Percentiles rank a stretch among this genome's conserved stretches.
Evolutionary conservation across 1,140 invertebrate species (phyloP).

Genomic region (Aradophagus sp.): DNA sequence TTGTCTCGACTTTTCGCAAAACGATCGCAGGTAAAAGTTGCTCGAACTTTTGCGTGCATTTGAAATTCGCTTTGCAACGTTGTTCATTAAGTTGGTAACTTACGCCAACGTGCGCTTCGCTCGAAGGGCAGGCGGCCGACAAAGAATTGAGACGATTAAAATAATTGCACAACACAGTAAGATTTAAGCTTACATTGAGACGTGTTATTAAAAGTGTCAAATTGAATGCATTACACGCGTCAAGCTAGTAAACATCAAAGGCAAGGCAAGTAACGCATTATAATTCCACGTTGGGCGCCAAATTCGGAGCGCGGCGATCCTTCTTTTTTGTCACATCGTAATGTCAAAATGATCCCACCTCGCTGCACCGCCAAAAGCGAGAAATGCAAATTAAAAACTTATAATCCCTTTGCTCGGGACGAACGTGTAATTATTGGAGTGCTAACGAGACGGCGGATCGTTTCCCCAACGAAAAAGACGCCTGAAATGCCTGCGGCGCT

Average conservation of each 20-base stretch:
- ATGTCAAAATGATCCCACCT: conserved; percentile 57
- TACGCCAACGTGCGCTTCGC: too few relatives aligned
- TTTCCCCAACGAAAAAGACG: conserved; percentile 52
- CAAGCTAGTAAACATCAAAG: conserved; percentile 23
- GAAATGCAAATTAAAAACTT: conserved; percentile 56
- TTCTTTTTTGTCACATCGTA: conserved; percentile 40
- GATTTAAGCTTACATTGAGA: conserved; percentile 3
- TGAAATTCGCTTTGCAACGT: too few relatives aligned
- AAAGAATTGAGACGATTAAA: conserved; percentile 23
- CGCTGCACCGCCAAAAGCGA: conserved; percentile 42
- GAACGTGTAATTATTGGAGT: conserved; percentile 54
- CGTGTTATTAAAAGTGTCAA: conserved; percentile 40
- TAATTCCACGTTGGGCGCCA: conserved; percentile 27
- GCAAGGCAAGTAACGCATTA: conserved; percentile 28
- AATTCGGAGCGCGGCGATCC: conserved; percentile 33
- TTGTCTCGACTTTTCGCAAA: too few relatives aligned
- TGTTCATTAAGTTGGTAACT: too few relatives aligned
- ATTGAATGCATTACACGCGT: conserved; percentile 35
- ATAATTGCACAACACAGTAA: conserved; percentile 28
- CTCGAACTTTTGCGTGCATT: too few relatives aligned
- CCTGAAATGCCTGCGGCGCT: conserved; percentile 42
- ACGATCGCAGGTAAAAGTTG: too few relatives aligned
- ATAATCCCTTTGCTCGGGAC: conserved; percentile 50
- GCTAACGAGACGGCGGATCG: conserved; percentile 56
- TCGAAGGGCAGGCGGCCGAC: too few relatives aligned